A percentile compares a stretch with the other conserved stretches of the same genome.
Conservation (phyloP, 2,888 invertebrate genomes). For the Eupelmus urozonus region DNA sequence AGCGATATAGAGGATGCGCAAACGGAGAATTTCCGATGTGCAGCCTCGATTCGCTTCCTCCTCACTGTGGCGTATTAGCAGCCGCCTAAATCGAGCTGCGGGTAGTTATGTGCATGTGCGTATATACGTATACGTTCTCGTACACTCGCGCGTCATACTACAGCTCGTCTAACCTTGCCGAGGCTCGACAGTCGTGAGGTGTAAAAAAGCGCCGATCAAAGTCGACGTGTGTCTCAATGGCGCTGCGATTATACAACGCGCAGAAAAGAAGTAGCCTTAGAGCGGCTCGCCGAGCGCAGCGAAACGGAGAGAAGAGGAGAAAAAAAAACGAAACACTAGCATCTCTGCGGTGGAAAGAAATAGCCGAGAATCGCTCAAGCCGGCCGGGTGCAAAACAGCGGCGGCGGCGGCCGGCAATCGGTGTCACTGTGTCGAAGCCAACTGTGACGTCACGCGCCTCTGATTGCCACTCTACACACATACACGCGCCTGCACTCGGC, state of each 20-base stretch:
- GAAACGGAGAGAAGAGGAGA: too few species aligned
- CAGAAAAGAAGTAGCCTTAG: conserved; percentile 7
- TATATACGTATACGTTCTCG: too few species aligned
- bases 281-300: too few species aligned
- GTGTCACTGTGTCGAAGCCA: conserved; percentile 70
- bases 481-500: not conserved
- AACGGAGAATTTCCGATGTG: not conserved
- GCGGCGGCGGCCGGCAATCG: conserved; percentile 45
- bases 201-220: not conserved
- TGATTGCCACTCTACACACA: not conserved
- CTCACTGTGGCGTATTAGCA: not conserved
- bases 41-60: not conserved
- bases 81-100: too few species aligned
- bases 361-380: not conserved
- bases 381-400: not conserved
- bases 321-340: too few species aligned
- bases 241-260: not conserved
- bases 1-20: not conserved
- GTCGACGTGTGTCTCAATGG: not conserved
- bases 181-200: too few species aligned
- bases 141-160: too few species aligned
- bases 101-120: too few species aligned
- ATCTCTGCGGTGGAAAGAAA: too few species aligned
- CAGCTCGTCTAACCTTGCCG: too few species aligned
- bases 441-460: conserved; percentile 64